A percentile compares a stretch with the other conserved stretches of the same genome.
Conservation (phyloP, 2,888 invertebrate genomes). For the Thera britannica region DNA sequence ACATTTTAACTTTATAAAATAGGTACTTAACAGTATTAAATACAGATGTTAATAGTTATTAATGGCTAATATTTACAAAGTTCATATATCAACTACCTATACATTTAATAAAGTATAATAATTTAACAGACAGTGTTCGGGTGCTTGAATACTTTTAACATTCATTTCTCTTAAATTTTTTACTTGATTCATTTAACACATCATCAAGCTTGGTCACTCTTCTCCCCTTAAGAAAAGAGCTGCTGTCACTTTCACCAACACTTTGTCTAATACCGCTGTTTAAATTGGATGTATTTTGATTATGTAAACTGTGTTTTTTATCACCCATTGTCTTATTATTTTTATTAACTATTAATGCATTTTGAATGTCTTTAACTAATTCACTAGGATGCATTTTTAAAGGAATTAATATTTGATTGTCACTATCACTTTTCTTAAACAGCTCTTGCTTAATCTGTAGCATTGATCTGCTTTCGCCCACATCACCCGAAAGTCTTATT, state of each 20-base stretch:
- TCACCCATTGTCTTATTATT: conserved; percentile 78
- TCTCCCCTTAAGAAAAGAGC: conserved; percentile 73
- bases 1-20: conserved; percentile 77
- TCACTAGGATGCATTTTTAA: conserved; percentile 75
- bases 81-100: conserved; percentile 67
- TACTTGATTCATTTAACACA: conserved; percentile 71
- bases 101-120: conserved; percentile 77
- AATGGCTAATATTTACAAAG: conserved; percentile 79
- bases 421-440: conserved; percentile 75
- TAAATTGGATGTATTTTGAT: conserved; percentile 77
- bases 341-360: conserved; percentile 79
- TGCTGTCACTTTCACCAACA: conserved; percentile 75
- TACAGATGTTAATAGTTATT: conserved; percentile 72
- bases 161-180: conserved; percentile 81
- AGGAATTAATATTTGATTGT: conserved; percentile 77
- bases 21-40: conserved; percentile 75
- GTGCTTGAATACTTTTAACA: conserved; percentile 68
- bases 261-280: conserved; percentile 74
- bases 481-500: conserved; percentile 75
- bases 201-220: conserved; percentile 77
- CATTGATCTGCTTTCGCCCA: conserved; percentile 75
- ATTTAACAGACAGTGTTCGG: conserved; percentile 73
- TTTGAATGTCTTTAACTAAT: conserved; percentile 81
- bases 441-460: conserved; percentile 76
- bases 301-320: conserved; percentile 81